These are phyloP conservation scores for Odontophorus gujanensis DNA, from an alignment of 2,113 vertebrate species.

Conservation along the genomic window DNA sequence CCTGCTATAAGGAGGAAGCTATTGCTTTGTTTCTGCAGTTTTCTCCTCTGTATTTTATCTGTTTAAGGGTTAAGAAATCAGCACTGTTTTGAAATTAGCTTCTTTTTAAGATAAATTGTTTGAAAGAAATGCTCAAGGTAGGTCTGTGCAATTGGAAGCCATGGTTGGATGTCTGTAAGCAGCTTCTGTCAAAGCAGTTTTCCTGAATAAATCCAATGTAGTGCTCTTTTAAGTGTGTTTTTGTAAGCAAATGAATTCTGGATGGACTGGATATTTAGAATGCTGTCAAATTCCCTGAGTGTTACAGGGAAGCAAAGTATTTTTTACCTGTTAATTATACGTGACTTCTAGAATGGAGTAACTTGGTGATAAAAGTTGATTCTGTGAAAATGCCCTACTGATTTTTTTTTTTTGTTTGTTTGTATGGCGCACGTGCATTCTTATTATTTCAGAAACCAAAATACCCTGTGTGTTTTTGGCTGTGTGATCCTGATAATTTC, in stretches of 20 bases:
- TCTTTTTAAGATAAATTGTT: not conserved
- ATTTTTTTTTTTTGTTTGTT: not conserved
- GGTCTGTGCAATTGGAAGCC: not conserved
- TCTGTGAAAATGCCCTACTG: not conserved
- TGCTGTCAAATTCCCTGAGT: not conserved
- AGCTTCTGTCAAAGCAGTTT: not conserved
- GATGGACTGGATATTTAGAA: not conserved
- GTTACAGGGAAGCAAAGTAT: not conserved
- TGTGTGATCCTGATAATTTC: not conserved
- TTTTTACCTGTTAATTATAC: not conserved
- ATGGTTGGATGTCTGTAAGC: not conserved
- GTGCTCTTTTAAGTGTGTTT: not conserved
- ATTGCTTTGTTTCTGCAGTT: not conserved
- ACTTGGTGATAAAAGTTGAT: not conserved
- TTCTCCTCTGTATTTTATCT: not conserved
- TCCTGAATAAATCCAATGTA: not conserved
- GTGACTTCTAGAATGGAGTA: not conserved
- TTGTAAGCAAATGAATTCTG: not conserved
- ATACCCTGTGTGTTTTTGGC: not conserved
- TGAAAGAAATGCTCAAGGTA: not conserved
- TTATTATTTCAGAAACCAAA: not conserved
- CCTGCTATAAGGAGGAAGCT: not conserved
- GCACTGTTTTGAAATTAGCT: not conserved
- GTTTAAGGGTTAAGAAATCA: not conserved
- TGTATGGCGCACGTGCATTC: no score